Conservation (phyloP, 2,113 vertebrate species). For the Montifringilla adamsi region DNA sequence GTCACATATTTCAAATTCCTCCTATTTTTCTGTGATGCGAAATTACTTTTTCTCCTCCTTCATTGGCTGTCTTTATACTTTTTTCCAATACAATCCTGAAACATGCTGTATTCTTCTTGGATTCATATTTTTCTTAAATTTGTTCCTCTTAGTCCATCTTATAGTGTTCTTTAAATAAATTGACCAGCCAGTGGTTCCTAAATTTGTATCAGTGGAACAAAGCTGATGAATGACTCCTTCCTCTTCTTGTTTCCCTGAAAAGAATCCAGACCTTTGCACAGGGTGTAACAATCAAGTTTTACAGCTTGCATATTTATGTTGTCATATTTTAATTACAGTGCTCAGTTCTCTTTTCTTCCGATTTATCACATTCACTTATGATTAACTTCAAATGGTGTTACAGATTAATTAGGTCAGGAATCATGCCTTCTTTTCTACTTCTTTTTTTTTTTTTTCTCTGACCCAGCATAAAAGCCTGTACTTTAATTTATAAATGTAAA, state of each 20-base stretch:
- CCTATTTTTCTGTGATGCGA: neutral
- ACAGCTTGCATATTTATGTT: neutral
- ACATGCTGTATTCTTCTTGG: neutral
- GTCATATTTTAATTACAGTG: constrained; percentile 15
- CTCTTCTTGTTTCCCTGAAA: neutral
- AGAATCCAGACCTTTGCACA: neutral
- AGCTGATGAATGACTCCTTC: neutral
- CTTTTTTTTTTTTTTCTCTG: neutral
- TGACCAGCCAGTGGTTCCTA: neutral
- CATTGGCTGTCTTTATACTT: neutral
- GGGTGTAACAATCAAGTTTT: neutral
- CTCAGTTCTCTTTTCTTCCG: neutral
- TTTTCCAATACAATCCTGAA: neutral
- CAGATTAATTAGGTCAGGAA: neutral
- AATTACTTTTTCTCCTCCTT: neutral
- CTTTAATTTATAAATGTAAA: neutral
- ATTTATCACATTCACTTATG: neutral
- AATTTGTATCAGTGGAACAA: neutral
- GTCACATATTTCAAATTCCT: neutral
- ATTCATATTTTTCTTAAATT: neutral
- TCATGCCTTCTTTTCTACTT: neutral
- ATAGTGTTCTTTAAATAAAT: neutral
- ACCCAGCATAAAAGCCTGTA: neutral
- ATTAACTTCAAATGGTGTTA: constrained; percentile 5
- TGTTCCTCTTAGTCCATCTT: neutral